Percentiles rank a stretch among this genome's conserved stretches.
These are phyloP conservation scores for Pangasius larnaudii DNA, from an alignment of 2,797 vertebrate species.

Conservation along the genomic window DNA sequence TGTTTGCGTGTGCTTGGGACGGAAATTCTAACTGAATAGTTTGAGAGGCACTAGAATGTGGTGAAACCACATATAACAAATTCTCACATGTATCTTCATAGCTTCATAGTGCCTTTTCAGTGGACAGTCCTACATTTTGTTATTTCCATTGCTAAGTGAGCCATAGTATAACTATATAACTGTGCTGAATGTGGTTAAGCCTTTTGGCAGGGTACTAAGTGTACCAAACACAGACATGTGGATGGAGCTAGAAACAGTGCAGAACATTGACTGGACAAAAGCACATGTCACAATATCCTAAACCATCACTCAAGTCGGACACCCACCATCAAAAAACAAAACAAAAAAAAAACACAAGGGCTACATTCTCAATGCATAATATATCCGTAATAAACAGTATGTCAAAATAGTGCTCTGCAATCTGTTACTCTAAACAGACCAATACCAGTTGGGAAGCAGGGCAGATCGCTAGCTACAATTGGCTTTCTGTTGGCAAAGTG, in stretches of 20 bases:
- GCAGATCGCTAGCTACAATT: not conserved
- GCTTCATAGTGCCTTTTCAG: not conserved
- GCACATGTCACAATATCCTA: not conserved
- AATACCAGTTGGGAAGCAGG: not conserved
- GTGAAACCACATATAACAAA: not conserved
- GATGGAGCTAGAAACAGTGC: not conserved
- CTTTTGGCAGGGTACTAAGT: not conserved
- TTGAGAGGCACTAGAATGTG: not conserved
- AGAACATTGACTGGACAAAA: not conserved
- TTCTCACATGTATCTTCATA: not conserved
- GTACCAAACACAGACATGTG: not conserved
- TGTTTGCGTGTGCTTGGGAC: constrained; percentile 9
- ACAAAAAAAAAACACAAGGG: not conserved
- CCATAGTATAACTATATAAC: not conserved
- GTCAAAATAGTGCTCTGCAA: not conserved
- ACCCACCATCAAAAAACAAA: not conserved
- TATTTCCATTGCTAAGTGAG: not conserved
- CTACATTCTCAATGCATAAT: not conserved
- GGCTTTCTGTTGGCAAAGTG: not conserved
- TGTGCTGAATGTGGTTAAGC: not conserved
- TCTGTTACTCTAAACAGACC: not conserved
- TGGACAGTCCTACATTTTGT: not conserved
- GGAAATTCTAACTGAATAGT: not conserved
- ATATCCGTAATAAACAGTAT: not conserved
- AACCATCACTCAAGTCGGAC: not conserved